A percentile compares a stretch with the other conserved stretches of the same genome.
These are phyloP conservation scores for Rhizoglyphus robini DNA, from an alignment of 1,140 invertebrate species.

Conservation along the genomic window DNA sequence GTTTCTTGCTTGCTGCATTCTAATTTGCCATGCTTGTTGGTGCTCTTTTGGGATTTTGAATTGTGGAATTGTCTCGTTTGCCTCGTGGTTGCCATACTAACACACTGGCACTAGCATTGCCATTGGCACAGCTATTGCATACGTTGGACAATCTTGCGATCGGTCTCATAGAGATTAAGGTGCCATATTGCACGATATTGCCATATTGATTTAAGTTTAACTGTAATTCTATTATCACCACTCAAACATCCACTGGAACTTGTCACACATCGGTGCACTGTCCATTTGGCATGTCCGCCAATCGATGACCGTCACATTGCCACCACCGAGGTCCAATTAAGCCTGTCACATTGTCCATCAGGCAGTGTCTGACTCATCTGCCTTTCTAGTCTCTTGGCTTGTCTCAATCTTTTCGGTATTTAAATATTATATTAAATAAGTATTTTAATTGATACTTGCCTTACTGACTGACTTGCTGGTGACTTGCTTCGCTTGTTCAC, in stretches of 20 bases:
- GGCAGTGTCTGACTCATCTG: neutral
- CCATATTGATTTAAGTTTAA: constrained; percentile 8
- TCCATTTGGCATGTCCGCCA: neutral
- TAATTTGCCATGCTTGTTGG: neutral
- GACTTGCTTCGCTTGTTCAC: too few relatives aligned
- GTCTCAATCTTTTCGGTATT: too few relatives aligned
- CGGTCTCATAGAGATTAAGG: neutral
- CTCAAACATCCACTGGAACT: neutral
- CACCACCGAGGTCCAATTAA: neutral
- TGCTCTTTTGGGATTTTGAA: neutral
- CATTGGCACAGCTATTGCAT: neutral
- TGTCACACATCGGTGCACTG: neutral
- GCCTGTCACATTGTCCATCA: neutral
- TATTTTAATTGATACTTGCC: too few relatives aligned
- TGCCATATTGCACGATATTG: constrained; percentile 1
- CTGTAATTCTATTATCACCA: constrained; percentile 9
- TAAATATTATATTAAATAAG: neutral
- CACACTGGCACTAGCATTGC: neutral
- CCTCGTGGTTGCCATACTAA: neutral
- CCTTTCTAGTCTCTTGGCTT: too few relatives aligned
- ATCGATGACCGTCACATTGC: constrained; percentile 3
- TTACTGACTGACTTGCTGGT: too few relatives aligned
- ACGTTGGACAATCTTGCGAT: neutral
- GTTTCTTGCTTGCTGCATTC: neutral
- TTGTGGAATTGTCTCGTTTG: constrained; percentile 5